Evolutionary conservation across 2,797 vertebrate species (phyloP).

Genomic region (Ara ararauna): DNA sequence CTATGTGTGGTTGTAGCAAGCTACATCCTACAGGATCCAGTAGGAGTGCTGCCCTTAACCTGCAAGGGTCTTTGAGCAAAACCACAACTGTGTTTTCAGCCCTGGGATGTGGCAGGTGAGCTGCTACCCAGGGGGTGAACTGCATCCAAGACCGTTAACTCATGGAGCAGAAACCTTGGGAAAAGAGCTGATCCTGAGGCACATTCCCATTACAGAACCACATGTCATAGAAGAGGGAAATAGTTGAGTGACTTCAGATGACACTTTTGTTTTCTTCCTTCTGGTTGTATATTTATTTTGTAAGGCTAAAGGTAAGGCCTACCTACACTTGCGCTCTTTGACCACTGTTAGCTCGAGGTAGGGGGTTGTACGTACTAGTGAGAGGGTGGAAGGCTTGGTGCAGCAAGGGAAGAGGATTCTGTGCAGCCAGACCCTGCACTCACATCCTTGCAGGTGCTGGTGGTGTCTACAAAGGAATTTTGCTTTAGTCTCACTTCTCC

Average conservation of each 20-base stretch:
- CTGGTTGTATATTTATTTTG: not conserved
- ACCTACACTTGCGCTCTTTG: not conserved
- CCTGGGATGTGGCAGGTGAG: not conserved
- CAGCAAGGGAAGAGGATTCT: not conserved
- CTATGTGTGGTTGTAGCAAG: not conserved
- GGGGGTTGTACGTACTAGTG: rapidly evolving
- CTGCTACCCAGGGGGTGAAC: not conserved
- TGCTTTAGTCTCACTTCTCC: not conserved
- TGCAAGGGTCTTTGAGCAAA: not conserved
- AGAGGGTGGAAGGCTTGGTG: not conserved
- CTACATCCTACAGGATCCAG: not conserved
- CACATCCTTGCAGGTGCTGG: not conserved
- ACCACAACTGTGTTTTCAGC: not conserved
- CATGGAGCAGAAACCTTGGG: not conserved
- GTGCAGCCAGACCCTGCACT: not conserved
- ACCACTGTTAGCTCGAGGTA: rapidly evolving
- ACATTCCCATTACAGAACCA: rapidly evolving
- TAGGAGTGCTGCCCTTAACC: not conserved
- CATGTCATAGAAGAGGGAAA: too few species aligned
- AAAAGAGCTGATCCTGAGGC: not conserved
- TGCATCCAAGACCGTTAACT: rapidly evolving
- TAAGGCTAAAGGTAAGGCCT: not conserved
- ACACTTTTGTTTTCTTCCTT: rapidly evolving
- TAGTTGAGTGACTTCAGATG: not conserved
- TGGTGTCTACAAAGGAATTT: not conserved